Conservation (phyloP, 2,888 invertebrate species). For the Callimorpha dominula region DNA sequence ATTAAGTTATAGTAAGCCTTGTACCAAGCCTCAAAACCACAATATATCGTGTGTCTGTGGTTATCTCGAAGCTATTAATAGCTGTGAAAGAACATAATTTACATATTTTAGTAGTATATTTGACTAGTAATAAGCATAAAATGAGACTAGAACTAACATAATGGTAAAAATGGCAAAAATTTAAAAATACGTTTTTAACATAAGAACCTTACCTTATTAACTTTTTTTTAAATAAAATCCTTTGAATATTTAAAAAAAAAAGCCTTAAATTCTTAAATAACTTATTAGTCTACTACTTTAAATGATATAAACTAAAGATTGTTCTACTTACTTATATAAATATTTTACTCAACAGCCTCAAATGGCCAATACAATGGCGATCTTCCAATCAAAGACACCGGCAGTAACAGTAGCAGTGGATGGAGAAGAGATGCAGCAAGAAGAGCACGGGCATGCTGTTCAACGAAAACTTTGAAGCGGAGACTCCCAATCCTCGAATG, state of each 20-base stretch:
- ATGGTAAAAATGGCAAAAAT: too few species aligned
- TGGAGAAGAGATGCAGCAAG: constrained; percentile 73
- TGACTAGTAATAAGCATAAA: not conserved
- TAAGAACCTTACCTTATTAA: too few species aligned
- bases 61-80: not conserved
- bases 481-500: constrained; percentile 89
- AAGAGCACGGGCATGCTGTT: constrained; percentile 85
- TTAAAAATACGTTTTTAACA: too few species aligned
- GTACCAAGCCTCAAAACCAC: not conserved
- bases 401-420: constrained; percentile 28
- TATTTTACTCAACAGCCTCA: constrained; percentile 53
- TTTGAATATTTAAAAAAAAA: too few species aligned
- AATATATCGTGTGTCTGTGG: not conserved
- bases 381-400: constrained; percentile 56
- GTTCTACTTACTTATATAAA: not conserved
- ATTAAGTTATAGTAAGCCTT: not conserved
- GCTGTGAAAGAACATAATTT: not conserved
- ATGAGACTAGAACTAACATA: not conserved
- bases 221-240: too few species aligned
- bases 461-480: constrained; percentile 87
- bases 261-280: too few species aligned
- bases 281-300: not conserved
- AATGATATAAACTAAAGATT: not conserved
- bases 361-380: constrained; percentile 64
- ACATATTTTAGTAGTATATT: too few species aligned